Evolutionary conservation across 2,888 invertebrate species (phyloP).

Genomic region (Meganola albula): DNA sequence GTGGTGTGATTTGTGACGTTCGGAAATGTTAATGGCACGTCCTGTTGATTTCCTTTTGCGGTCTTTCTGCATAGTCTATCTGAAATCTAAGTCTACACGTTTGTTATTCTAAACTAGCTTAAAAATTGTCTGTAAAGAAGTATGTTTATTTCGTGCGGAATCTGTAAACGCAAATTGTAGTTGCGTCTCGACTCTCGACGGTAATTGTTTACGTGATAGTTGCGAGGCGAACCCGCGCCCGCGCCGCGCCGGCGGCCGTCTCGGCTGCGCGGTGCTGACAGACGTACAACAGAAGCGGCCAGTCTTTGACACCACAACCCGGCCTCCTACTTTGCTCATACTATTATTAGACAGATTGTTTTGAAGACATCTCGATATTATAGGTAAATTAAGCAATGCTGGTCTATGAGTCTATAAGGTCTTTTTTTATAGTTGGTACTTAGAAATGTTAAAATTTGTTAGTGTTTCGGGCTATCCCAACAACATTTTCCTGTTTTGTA

Average conservation of each 20-base stretch:
- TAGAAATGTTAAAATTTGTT: too few relatives aligned
- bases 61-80: slow-evolving; percentile 23
- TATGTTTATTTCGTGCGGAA: slow-evolving; percentile 26
- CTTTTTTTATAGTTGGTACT: too few relatives aligned
- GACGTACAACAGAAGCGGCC: slow-evolving; percentile 57
- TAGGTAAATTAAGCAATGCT: too few relatives aligned
- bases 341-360: slow-evolving; percentile 47
- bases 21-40: slow-evolving; percentile 71
- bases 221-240: too few relatives aligned
- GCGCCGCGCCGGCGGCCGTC: slow-evolving; percentile 18
- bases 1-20: slow-evolving; percentile 77
- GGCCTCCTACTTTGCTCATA: slow-evolving; percentile 43
- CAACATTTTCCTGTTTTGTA: too few relatives aligned
- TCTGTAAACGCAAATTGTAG: slow-evolving; percentile 58
- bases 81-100: background rate
- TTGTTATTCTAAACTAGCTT: too few relatives aligned
- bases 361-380: too few relatives aligned
- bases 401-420: too few relatives aligned
- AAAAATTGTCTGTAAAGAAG: background rate
- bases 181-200: slow-evolving; percentile 32
- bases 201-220: slow-evolving; percentile 61
- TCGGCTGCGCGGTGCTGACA: slow-evolving; percentile 43
- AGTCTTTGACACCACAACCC: slow-evolving; percentile 63
- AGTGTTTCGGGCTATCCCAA: too few relatives aligned
- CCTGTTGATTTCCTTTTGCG: slow-evolving; percentile 55